A percentile compares a stretch with the other conserved stretches of the same genome.
Conservation (phyloP, 1,140 invertebrate genomes). For the Eubasilissa regina region DNA sequence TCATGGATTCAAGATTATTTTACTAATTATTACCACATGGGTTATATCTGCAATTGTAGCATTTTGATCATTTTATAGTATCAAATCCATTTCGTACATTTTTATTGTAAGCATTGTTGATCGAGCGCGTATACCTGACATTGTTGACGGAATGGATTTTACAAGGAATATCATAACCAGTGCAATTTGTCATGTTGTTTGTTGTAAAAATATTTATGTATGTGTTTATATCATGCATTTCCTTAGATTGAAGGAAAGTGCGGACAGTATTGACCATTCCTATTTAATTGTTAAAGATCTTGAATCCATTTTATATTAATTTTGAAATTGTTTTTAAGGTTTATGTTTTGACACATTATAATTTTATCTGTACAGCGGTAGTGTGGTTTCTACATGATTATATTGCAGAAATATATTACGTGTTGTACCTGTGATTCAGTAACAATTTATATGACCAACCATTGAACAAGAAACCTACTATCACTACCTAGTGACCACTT, state of each 20-base stretch:
- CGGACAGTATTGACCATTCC: constrained; percentile 31
- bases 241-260: neutral
- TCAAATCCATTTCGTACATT: neutral
- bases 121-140: neutral
- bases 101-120: neutral
- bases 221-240: constrained; percentile 25
- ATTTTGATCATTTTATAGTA: neutral
- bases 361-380: constrained; percentile 37
- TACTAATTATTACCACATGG: neutral
- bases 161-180: constrained; percentile 11
- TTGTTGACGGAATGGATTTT: neutral
- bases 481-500: constrained; percentile 52
- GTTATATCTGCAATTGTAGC: too few species aligned
- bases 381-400: constrained; percentile 4
- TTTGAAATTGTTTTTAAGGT: constrained; percentile 36
- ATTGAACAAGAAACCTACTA: constrained; percentile 29
- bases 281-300: constrained; percentile 44
- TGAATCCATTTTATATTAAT: constrained; percentile 33
- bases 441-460: constrained; percentile 35
- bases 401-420: constrained; percentile 26
- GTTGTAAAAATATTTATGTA: constrained; percentile 45
- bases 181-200: constrained; percentile 40
- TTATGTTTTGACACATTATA: constrained; percentile 35
- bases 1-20: constrained; percentile 35
- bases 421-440: constrained; percentile 43